Base-by-base conservation (phyloP, 2,888 invertebrate species). In the Acrobasis consociella region DNA sequence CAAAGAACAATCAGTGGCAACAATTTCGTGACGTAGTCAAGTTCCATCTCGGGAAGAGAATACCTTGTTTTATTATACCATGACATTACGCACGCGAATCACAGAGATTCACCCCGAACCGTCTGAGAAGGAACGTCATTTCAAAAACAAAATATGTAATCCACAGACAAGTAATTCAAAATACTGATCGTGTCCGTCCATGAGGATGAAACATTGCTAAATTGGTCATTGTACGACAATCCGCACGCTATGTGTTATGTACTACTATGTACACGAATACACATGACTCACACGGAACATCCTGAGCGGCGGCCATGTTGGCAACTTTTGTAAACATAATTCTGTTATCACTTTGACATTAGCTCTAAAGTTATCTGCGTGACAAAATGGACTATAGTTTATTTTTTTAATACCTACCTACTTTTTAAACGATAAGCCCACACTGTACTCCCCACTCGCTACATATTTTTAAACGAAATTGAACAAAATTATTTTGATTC, bases 181-280 rank as follows among this genome's bases (percentile, higher is more conserved):
- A 46, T 46, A 13, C 46, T n/a, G 10, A 46, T 46, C n/a, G 46
- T 46, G 46, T 46, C 10, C 3, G n/a, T 56, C 13, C 17, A 17
- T 17, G 56, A 42, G 56, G 46, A 42, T 56, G 42, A 42, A 55
- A 56, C 56, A 56, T 42, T 56, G 42, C 56, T 56, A 56, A 46
- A 56, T 56, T 11, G 42, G 42, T 42, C 56, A 56, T 56, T 56
- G 42, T 56, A n/a, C 17, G n/a, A 31, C 52, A 9, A 31, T 13
- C n/a, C n/a, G 37, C 22, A 31, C n/a, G 37, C 10, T 3, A 15
- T 16, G 15, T 16, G 16, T 37, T 13, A 39, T 15, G 9, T 38
- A 55, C 16, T 9, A 3, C n/a, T 37, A 38, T 9, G 38, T 11
- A 42, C 46, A 10, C 11, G 42, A 42, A 11, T 13, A 38, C 53